Evolutionary conservation across 2,888 invertebrate genomes (phyloP).

Genomic region (Lasioglossum pauxillum): DNA sequence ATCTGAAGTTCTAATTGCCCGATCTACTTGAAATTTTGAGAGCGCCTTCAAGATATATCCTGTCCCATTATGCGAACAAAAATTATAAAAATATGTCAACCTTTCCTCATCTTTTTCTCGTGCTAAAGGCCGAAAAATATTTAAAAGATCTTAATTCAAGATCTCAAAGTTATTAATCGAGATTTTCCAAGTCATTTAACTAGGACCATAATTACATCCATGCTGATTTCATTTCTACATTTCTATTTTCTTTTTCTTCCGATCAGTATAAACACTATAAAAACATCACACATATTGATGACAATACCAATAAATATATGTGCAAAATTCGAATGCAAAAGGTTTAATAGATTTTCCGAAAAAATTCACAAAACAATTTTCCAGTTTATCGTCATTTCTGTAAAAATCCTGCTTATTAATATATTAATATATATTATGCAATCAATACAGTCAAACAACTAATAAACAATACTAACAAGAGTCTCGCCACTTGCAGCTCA

Average conservation of each 20-base stretch:
- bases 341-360: neutral
- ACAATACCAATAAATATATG: no score
- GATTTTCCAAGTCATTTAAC: neutral
- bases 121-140: neutral
- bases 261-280: neutral
- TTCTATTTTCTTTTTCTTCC: neutral
- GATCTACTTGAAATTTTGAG: neutral
- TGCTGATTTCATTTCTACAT: neutral
- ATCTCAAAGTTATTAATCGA: neutral
- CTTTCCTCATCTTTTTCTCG: neutral
- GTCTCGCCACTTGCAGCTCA: no score
- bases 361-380: neutral
- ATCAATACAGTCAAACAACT: no score
- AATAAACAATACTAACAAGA: no score
- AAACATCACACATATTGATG: accelerated
- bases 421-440: no score
- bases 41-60: accelerated
- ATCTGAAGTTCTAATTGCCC: neutral
- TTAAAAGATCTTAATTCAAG: neutral
- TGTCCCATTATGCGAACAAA: neutral
- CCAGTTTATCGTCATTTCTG: neutral
- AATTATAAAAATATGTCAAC: neutral
- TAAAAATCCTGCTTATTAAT: neutral
- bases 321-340: neutral
- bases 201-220: neutral